phyloP scores from a whole-genome alignment of 1,140 invertebrate species.

The Nasonia longicornis region DNA sequence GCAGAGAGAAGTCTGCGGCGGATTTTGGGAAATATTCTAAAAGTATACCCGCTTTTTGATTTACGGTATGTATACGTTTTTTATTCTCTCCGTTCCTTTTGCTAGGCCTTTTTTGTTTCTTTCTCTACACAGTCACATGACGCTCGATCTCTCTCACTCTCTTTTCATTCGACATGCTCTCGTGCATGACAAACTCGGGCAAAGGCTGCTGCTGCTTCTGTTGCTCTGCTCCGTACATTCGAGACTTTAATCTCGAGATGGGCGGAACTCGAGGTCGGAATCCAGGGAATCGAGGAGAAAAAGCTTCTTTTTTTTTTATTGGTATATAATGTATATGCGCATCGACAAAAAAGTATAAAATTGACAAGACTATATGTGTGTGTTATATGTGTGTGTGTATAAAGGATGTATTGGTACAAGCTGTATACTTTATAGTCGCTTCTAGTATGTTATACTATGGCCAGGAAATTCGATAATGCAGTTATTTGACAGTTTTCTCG shows the following conservation, averaged over 20 bases:
- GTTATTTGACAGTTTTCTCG: neutral
- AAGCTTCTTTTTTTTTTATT: slow-evolving; percentile 18
- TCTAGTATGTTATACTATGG: neutral
- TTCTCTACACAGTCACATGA: neutral
- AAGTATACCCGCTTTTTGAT: too few species aligned
- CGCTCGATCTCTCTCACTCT: neutral
- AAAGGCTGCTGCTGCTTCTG: slow-evolving; percentile 11
- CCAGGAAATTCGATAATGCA: neutral
- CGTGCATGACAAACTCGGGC: slow-evolving; percentile 37
- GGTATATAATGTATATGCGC: neutral
- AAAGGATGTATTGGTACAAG: neutral
- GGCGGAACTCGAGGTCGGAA: neutral
- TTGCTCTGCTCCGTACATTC: neutral
- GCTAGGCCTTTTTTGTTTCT: too few species aligned
- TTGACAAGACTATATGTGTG: neutral
- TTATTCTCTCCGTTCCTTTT: neutral
- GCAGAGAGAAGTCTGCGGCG: neutral
- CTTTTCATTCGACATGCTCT: slow-evolving; percentile 5
- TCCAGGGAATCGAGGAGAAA: neutral
- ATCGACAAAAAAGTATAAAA: neutral
- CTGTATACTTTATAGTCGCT: neutral
- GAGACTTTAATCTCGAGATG: slow-evolving; percentile 23
- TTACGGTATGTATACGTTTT: too few species aligned
- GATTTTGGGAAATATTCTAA: neutral
- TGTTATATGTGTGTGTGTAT: neutral